A percentile compares a stretch with the other conserved stretches of the same genome.
phyloP scores from a whole-genome alignment of 2,888 invertebrate species.

The Dichetophora obliterata region DNA sequence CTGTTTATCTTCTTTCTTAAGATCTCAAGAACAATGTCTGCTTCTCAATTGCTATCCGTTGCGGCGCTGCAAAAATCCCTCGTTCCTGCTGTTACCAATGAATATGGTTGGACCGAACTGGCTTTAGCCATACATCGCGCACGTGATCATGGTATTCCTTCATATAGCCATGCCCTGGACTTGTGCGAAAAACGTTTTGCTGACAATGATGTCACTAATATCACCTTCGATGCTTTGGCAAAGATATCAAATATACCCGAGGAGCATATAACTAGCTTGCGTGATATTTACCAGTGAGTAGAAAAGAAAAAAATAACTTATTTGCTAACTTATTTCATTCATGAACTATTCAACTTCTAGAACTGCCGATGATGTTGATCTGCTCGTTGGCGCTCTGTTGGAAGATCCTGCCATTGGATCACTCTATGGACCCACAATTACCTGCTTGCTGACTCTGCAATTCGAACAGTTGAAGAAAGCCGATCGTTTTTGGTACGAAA shows the following conservation, averaged over 20 bases:
- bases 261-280: constrained; percentile 75
- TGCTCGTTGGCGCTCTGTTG: constrained; percentile 85
- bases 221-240: constrained; percentile 61
- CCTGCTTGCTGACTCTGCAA: constrained; percentile 87
- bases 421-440: constrained; percentile 88
- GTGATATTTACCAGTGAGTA: constrained; percentile 77
- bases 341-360: constrained; percentile 61
- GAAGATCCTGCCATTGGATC: constrained; percentile 85
- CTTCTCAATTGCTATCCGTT: constrained; percentile 76
- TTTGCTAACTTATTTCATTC: background rate
- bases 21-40: constrained; percentile 74
- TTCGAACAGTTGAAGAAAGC: constrained; percentile 86
- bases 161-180: constrained; percentile 78
- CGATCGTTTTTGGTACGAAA: constrained; percentile 96
- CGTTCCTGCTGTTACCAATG: constrained; percentile 66
- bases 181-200: constrained; percentile 72
- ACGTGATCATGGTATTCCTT: constrained; percentile 85
- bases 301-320: background rate
- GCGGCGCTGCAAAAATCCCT: constrained; percentile 73
- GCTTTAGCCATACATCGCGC: constrained; percentile 75
- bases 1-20: constrained; percentile 55
- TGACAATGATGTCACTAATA: constrained; percentile 54
- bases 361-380: constrained; percentile 83
- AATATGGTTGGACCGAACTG: constrained; percentile 72
- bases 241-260: constrained; percentile 65